These are phyloP conservation scores for Metopolophium dirhodum DNA, from an alignment of 1,140 invertebrate genomes.

Conservation along the genomic window DNA sequence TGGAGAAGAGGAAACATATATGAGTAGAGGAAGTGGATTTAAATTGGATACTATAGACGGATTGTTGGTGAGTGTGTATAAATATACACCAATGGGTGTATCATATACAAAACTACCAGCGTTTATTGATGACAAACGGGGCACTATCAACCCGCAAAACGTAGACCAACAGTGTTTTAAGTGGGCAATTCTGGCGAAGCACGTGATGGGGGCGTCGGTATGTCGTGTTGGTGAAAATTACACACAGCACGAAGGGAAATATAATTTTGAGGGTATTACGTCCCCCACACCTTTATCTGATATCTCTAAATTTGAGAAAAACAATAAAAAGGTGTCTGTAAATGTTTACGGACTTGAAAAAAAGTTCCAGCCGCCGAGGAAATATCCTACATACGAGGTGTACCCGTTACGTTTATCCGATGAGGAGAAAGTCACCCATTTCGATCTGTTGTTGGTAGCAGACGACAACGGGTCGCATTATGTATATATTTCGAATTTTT, in stretches of 20 bases:
- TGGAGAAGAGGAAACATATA: too few relatives aligned
- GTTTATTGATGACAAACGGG: neutral
- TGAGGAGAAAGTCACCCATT: too few relatives aligned
- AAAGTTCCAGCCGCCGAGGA: neutral
- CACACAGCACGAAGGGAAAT: too few relatives aligned
- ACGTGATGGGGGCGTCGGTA: neutral
- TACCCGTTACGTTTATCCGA: too few relatives aligned
- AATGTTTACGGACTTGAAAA: neutral
- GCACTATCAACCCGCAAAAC: neutral
- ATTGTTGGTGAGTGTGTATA: neutral
- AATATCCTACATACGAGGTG: accelerated
- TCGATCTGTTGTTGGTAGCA: too few relatives aligned
- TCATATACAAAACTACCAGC: neutral
- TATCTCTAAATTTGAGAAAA: neutral
- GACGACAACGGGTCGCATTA: too few relatives aligned
- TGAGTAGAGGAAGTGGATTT: too few relatives aligned
- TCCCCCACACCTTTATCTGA: neutral
- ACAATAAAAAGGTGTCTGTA: neutral
- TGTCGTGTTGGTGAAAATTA: neutral
- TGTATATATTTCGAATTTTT: too few relatives aligned
- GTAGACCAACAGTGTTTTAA: neutral
- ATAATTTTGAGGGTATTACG: too few relatives aligned
- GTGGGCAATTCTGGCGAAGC: neutral
- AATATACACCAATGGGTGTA: neutral
- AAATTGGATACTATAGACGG: neutral